phyloP scores from a whole-genome alignment of 2,797 vertebrate species.

The Hybognathus amarus region DNA sequence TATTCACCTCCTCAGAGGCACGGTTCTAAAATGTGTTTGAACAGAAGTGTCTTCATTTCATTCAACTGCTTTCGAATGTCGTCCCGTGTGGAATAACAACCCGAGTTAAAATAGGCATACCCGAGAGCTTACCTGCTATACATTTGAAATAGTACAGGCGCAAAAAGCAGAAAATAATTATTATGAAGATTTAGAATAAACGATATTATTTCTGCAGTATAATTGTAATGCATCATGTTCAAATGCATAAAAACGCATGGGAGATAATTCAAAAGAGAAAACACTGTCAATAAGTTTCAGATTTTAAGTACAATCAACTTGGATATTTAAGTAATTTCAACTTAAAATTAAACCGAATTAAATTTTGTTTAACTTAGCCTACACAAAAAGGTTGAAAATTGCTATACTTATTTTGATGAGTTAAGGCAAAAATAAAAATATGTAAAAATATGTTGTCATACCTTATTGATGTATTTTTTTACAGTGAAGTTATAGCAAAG shows the following conservation, averaged over 20 bases:
- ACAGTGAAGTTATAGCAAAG: neutral
- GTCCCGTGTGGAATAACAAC: neutral
- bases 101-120: neutral
- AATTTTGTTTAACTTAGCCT: too few relatives aligned
- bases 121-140: neutral
- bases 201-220: too few relatives aligned
- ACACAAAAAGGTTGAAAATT: too few relatives aligned
- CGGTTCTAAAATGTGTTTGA: slow-evolving; percentile 32
- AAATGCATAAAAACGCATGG: neutral
- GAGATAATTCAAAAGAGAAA: neutral
- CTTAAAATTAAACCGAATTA: too few relatives aligned
- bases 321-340: too few relatives aligned
- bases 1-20: slow-evolving; percentile 60
- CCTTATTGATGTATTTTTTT: too few relatives aligned
- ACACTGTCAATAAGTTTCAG: too few relatives aligned
- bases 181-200: neutral
- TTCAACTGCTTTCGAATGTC: slow-evolving; percentile 5
- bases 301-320: too few relatives aligned
- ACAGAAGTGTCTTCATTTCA: slow-evolving; percentile 41
- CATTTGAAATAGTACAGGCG: neutral
- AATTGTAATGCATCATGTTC: slow-evolving; percentile 14
- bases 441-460: too few relatives aligned
- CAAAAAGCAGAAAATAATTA: neutral
- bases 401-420: too few relatives aligned
- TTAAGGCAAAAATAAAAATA: too few relatives aligned